These are phyloP conservation scores for Drosophila burlai DNA, from an alignment of 1,140 invertebrate genomes.

Conservation along the genomic window DNA sequence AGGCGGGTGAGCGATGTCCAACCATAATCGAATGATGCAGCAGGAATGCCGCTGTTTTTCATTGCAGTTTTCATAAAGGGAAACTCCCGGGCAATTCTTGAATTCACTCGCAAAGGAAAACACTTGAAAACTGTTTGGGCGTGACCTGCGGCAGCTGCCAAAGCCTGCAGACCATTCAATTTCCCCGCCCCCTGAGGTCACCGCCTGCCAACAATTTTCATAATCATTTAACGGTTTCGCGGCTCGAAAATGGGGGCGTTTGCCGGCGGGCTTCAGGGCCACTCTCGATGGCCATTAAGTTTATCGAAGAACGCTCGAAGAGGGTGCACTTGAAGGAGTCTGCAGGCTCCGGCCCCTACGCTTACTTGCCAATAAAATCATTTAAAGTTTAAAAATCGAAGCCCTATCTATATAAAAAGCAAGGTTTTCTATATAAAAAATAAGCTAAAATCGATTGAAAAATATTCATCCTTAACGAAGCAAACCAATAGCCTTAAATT, in stretches of 20 bases:
- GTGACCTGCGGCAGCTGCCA: constrained; percentile 73
- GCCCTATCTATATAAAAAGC: neutral
- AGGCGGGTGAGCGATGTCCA: constrained; percentile 1
- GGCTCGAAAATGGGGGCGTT: constrained; percentile 23
- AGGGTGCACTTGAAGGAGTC: constrained; percentile 60
- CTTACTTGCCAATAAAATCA: constrained; percentile 10
- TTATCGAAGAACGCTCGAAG: constrained; percentile 77
- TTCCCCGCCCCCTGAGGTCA: constrained; percentile 56
- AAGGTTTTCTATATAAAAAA: neutral
- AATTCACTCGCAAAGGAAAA: constrained; percentile 46
- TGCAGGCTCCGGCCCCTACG: constrained; percentile 10
- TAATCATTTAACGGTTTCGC: constrained; percentile 75
- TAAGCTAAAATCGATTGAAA: neutral
- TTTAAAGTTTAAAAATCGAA: neutral
- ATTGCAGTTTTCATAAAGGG: constrained; percentile 11
- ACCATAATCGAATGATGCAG: constrained; percentile 22
- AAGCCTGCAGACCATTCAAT: constrained; percentile 31
- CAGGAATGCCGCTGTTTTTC: constrained; percentile 18
- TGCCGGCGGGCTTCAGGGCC: constrained; percentile 24
- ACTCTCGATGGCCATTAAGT: constrained; percentile 79
- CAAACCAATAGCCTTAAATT: too few species aligned
- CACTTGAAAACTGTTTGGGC: constrained; percentile 73
- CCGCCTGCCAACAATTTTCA: constrained; percentile 77
- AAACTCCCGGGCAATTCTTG: constrained; percentile 28
- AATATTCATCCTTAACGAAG: too few species aligned